A percentile compares a stretch with the other conserved stretches of the same genome.
These are phyloP conservation scores for Xiphophorus maculatus DNA, from an alignment of 2,113 vertebrate species.

Conservation along the genomic window DNA sequence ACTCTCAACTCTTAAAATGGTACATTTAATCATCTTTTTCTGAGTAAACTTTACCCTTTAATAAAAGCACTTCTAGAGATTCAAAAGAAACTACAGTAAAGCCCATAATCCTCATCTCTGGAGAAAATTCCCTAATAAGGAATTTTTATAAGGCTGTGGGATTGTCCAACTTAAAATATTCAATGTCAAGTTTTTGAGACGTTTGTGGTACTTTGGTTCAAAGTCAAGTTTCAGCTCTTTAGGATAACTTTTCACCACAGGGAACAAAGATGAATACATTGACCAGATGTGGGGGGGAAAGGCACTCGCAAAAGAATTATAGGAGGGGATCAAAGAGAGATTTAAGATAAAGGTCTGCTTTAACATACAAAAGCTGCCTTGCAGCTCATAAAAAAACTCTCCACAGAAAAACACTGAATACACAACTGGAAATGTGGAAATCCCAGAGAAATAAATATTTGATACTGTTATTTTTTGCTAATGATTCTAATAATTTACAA, in stretches of 20 bases:
- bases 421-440: background rate
- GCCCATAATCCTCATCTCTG: conserved; percentile 68
- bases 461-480: background rate
- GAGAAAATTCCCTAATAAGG: conserved; percentile 65
- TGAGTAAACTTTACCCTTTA: conserved; percentile 49
- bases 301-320: conserved; percentile 32
- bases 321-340: conserved; percentile 57
- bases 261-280: conserved; percentile 55
- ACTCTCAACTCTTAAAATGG: conserved; percentile 29
- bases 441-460: background rate
- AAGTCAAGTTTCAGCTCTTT: conserved; percentile 55
- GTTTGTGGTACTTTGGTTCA: conserved; percentile 65
- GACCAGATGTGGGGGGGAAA: background rate
- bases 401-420: conserved; percentile 5
- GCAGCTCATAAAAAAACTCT: conserved; percentile 9
- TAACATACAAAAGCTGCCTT: conserved; percentile 1
- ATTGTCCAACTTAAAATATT: conserved; percentile 70
- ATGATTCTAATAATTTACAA: background rate
- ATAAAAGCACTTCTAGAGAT: conserved; percentile 54
- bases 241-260: conserved; percentile 55
- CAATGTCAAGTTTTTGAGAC: conserved; percentile 60
- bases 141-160: conserved; percentile 64
- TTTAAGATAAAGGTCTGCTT: conserved; percentile 48
- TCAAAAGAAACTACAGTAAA: conserved; percentile 61
- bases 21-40: conserved; percentile 43